phyloP scores from a whole-genome alignment of 2,113 vertebrate genomes.

The Ameiurus melas region DNA sequence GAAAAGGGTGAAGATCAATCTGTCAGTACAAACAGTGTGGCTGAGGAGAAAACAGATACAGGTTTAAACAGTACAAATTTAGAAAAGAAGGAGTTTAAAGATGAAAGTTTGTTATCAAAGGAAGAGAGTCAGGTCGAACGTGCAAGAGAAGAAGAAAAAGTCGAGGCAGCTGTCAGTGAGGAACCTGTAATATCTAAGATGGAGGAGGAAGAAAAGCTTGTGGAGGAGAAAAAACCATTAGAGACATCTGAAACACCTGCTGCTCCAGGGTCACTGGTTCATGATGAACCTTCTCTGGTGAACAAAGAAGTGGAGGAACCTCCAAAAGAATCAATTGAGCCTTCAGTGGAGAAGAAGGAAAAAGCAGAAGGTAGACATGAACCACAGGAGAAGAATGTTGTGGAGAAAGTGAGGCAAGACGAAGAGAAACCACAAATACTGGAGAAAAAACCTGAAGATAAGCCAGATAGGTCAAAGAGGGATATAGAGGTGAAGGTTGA shows the following conservation, averaged over 20 bases:
- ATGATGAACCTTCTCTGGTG: constrained; percentile 25
- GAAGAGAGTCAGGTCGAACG: constrained; percentile 40
- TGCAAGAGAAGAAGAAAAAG: constrained; percentile 43
- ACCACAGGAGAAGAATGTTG: not conserved
- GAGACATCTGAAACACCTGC: constrained; percentile 32
- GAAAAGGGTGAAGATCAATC: constrained; percentile 56
- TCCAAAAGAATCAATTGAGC: constrained; percentile 18
- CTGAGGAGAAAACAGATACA: constrained; percentile 47
- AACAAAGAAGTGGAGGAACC: constrained; percentile 19
- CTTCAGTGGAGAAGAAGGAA: not conserved
- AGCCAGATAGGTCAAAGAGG: constrained; percentile 25
- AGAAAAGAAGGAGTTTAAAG: constrained; percentile 47
- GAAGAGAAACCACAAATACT: constrained; percentile 21
- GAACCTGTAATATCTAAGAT: constrained; percentile 19
- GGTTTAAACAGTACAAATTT: constrained; percentile 44
- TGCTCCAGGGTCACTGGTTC: constrained; percentile 15
- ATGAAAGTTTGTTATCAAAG: constrained; percentile 52
- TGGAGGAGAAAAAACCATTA: constrained; percentile 26
- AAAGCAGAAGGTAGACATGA: not conserved
- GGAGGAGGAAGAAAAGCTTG: constrained; percentile 29
- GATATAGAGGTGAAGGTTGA: constrained; percentile 23
- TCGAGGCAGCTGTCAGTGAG: constrained; percentile 19
- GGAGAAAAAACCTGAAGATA: constrained; percentile 11
- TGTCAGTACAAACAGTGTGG: constrained; percentile 24
- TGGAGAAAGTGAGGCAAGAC: constrained; percentile 19